A percentile compares a stretch with the other conserved stretches of the same genome.
phyloP scores from a whole-genome alignment of 2,888 invertebrate species.

The Perdita meconis region DNA sequence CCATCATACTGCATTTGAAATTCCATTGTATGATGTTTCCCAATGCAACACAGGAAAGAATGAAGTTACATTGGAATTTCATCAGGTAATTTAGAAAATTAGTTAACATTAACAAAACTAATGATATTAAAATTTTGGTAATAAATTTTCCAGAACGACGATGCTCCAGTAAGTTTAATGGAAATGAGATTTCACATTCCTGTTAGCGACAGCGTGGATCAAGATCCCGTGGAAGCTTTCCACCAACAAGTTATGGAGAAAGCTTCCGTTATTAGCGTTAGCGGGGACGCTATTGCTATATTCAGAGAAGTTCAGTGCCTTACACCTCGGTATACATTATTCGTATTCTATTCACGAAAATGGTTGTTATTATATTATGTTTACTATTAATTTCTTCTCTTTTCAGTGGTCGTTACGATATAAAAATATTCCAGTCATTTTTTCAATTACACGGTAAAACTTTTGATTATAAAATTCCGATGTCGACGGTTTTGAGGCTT shows the following conservation, averaged over 20 bases:
- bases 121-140: conserved; percentile 2
- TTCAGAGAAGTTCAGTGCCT: conserved; percentile 99
- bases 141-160: conserved; percentile 92
- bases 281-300: conserved; percentile 98
- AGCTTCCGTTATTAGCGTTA: conserved; percentile 98
- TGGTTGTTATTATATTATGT: not conserved
- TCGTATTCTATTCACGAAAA: conserved; percentile 4
- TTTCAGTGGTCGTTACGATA: conserved; percentile 97
- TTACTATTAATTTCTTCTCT: conserved; percentile 78
- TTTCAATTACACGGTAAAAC: conserved; percentile 98
- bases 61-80: conserved; percentile 99
- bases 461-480: conserved; percentile 99
- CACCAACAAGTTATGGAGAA: conserved; percentile 98
- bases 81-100: conserved; percentile 88
- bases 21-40: conserved; percentile 97
- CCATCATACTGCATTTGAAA: conserved; percentile 95
- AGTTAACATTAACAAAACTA: conserved; percentile 5
- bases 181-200: conserved; percentile 99
- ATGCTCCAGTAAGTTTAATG: conserved; percentile 97
- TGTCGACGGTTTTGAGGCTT: conserved; percentile 96
- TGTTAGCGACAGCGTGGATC: conserved; percentile 93
- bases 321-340: conserved; percentile 93
- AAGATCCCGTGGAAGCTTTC: conserved; percentile 98
- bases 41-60: conserved; percentile 98
- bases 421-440: conserved; percentile 96